A percentile compares a stretch with the other conserved stretches of the same genome.
Conservation (phyloP, 2,888 invertebrate species). For the Melieria omissa region DNA sequence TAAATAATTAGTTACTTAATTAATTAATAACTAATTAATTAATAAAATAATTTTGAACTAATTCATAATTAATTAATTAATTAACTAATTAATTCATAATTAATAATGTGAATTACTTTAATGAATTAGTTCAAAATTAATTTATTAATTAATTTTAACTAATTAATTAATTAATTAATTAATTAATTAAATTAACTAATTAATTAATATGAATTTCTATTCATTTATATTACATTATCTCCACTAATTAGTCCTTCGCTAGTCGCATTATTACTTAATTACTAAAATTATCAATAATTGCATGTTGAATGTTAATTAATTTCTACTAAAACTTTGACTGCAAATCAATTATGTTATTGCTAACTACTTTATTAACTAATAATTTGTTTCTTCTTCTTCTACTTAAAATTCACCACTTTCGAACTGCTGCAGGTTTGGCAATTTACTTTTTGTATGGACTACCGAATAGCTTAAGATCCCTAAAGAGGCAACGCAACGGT, state of each 20-base stretch:
- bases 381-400: background rate
- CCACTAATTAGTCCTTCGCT: background rate
- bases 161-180: too few relatives aligned
- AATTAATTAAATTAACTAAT: background rate
- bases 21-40: too few relatives aligned
- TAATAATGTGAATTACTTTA: too few relatives aligned
- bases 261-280: background rate
- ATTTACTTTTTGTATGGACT: constrained; percentile 81
- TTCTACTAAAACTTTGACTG: background rate
- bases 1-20: too few relatives aligned
- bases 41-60: too few relatives aligned
- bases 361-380: background rate
- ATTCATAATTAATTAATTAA: too few relatives aligned
- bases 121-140: background rate
- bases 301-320: too few relatives aligned
- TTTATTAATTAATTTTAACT: too few relatives aligned
- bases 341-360: background rate
- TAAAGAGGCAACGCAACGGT: constrained; percentile 57
- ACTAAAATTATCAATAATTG: too few relatives aligned
- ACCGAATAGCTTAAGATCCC: constrained; percentile 64
- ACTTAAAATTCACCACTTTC: background rate
- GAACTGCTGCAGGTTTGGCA: constrained; percentile 70
- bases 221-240: background rate
- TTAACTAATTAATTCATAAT: too few relatives aligned
- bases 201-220: background rate